These are phyloP conservation scores for Muricea muricata DNA, from an alignment of 92 coral and sea anemone species.

Conservation along the genomic window DNA sequence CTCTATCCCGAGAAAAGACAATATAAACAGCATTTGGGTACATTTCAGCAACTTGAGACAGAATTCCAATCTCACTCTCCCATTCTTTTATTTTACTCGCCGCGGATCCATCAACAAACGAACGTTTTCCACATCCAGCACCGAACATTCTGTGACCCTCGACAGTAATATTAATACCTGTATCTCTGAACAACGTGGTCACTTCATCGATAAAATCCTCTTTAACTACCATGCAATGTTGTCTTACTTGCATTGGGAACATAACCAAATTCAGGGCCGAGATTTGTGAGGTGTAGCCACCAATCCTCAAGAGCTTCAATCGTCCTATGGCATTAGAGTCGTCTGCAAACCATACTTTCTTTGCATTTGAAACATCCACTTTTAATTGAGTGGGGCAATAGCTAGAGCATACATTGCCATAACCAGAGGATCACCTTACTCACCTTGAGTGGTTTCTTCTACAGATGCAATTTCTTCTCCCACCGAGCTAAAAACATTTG, in stretches of 20 bases:
- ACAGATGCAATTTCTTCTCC: neutral
- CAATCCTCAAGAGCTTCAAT: neutral
- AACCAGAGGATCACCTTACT: conserved; percentile 30
- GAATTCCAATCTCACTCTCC: neutral
- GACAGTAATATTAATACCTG: neutral
- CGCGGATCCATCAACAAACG: neutral
- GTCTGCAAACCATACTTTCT: conserved; percentile 26
- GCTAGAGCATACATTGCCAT: conserved; percentile 42
- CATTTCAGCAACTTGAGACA: neutral
- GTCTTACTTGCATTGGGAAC: neutral
- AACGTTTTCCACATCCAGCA: neutral
- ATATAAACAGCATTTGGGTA: neutral
- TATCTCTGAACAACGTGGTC: neutral
- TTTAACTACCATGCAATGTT: neutral
- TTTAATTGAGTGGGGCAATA: conserved; percentile 9
- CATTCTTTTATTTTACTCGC: neutral
- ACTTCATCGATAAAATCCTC: neutral
- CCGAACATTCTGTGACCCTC: neutral
- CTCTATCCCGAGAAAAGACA: neutral
- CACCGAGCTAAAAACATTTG: neutral
- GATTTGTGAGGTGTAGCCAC: neutral
- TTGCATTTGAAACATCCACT: neutral
- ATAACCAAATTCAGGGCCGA: neutral
- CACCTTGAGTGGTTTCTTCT: conserved; percentile 21
- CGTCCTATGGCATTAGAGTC: neutral